Conservation (phyloP, 2,113 vertebrate genomes). For the Larimichthys crocea region DNA sequence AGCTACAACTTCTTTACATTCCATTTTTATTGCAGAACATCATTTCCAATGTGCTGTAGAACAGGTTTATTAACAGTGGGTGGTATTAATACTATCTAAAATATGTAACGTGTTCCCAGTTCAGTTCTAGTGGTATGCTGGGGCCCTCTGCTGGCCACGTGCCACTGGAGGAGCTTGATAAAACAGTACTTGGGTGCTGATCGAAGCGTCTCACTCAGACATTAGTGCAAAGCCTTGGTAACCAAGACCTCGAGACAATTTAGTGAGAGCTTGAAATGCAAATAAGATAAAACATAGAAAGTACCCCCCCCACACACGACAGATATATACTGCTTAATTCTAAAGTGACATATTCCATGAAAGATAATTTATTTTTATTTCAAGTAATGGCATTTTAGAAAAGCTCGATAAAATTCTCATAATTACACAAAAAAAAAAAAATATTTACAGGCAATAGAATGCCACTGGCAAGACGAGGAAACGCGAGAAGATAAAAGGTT, state of each 20-base stretch:
- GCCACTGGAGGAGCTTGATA: not conserved
- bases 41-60: not conserved
- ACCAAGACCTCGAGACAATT: not conserved
- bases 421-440: conserved; percentile 69
- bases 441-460: conserved; percentile 80
- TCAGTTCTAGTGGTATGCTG: not conserved
- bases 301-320: not conserved
- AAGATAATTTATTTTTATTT: conserved; percentile 66
- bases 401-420: conserved; percentile 60
- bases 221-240: conserved; percentile 4
- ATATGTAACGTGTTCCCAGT: not conserved
- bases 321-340: not conserved
- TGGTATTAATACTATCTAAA: not conserved
- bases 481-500: not conserved
- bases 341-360: conserved; percentile 4
- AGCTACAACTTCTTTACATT: not conserved
- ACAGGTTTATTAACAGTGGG: not conserved
- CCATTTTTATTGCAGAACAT: not conserved
- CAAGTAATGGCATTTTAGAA: conserved; percentile 67
- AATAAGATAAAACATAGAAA: not conserved
- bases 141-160: conserved; percentile 37
- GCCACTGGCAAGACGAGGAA: conserved; percentile 10
- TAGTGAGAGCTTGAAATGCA: conserved; percentile 4
- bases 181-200: fast-evolving
- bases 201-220: not conserved